Conservation (phyloP, 64 coral and sea anemone species). For the Astreopora myriophthalma region DNA sequence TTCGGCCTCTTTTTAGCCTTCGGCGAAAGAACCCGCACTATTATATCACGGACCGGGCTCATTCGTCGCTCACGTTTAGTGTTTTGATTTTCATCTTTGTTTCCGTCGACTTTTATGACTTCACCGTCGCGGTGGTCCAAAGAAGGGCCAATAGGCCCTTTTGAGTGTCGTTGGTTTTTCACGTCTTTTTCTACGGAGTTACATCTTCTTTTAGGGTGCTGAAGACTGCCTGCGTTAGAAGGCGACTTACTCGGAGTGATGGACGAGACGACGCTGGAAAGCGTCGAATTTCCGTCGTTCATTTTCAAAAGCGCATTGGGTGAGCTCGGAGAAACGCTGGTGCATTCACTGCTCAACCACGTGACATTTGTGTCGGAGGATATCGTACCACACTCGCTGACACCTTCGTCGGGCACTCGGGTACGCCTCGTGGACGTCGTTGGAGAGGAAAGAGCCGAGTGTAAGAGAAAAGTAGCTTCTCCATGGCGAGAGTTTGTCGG, state of each 20-base stretch:
- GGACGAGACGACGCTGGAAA: slow-evolving; percentile 81
- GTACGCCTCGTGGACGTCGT: slow-evolving; percentile 22
- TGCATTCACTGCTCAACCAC: slow-evolving; percentile 85
- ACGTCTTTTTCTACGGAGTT: background rate
- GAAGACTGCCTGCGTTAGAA: slow-evolving; percentile 43
- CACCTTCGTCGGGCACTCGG: slow-evolving; percentile 63
- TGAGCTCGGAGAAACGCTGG: slow-evolving; percentile 44
- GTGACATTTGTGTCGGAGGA: slow-evolving; percentile 91
- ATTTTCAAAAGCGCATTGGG: slow-evolving; percentile 65
- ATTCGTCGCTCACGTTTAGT: slow-evolving; percentile 58
- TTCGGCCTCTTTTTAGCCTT: slow-evolving; percentile 86
- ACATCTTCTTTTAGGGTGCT: background rate
- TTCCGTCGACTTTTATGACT: background rate
- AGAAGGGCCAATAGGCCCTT: background rate
- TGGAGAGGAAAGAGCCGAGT: slow-evolving; percentile 78
- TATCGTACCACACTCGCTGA: slow-evolving; percentile 86
- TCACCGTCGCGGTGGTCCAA: slow-evolving; percentile 7
- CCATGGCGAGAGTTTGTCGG: slow-evolving; percentile 49
- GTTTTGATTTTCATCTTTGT: slow-evolving; percentile 40
- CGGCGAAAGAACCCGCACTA: slow-evolving; percentile 79
- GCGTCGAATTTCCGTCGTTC: slow-evolving; percentile 83
- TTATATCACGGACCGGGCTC: slow-evolving; percentile 85
- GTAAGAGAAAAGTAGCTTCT: slow-evolving; percentile 72
- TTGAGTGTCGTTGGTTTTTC: background rate
- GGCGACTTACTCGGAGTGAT: slow-evolving; percentile 78